Percentiles rank a stretch among this genome's conserved stretches.
phyloP scores from a whole-genome alignment of 2,888 invertebrate genomes.

The Agrypnus murinus region DNA sequence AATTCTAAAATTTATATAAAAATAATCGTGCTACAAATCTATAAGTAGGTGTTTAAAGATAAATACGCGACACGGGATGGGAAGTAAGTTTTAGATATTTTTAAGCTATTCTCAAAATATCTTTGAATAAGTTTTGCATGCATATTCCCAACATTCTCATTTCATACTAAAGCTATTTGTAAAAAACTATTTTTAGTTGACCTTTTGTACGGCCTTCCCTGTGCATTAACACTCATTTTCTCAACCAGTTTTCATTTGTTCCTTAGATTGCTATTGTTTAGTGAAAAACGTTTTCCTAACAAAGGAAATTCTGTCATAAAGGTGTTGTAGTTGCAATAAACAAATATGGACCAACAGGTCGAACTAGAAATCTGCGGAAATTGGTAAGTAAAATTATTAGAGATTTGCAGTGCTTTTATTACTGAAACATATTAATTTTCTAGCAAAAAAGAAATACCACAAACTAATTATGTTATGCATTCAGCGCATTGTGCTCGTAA shows the following conservation, averaged over 20 bases:
- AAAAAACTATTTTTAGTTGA: constrained; percentile 49
- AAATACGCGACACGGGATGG: constrained; percentile 21
- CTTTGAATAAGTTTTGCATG: constrained; percentile 27
- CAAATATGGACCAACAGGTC: constrained; percentile 52
- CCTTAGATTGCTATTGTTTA: constrained; percentile 29
- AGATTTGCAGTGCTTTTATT: constrained; percentile 42
- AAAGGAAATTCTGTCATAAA: not conserved
- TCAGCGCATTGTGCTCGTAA: constrained; percentile 81
- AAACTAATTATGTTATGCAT: constrained; percentile 81
- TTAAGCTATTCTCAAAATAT: constrained; percentile 40
- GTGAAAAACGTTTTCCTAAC: not conserved
- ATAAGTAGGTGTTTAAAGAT: constrained; percentile 4
- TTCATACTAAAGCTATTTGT: constrained; percentile 19
- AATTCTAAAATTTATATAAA: not conserved
- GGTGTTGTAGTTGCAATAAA: not conserved
- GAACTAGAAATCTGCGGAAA: constrained; percentile 72
- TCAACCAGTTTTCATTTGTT: constrained; percentile 28
- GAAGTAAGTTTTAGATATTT: constrained; percentile 44
- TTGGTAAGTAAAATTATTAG: constrained; percentile 70
- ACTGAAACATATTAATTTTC: constrained; percentile 43
- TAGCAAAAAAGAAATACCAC: constrained; percentile 82
- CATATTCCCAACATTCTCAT: constrained; percentile 12
- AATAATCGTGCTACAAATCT: constrained; percentile 4
- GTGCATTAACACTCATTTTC: constrained; percentile 44
- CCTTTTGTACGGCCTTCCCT: constrained; percentile 49